These are phyloP conservation scores for Noctua janthe DNA, from an alignment of 2,888 invertebrate species.

Conservation along the genomic window DNA sequence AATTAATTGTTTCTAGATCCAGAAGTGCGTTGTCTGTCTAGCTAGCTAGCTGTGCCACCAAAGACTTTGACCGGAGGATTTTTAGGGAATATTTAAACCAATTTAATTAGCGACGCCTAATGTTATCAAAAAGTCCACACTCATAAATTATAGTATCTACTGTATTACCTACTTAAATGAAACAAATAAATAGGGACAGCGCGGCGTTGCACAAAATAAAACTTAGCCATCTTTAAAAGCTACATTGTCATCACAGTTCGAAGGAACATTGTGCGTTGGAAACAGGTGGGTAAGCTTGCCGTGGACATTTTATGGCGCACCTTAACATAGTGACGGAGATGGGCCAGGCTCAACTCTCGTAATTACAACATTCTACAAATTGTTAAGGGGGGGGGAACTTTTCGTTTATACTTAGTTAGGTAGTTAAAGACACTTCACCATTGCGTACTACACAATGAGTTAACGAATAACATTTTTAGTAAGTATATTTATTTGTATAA, in stretches of 20 bases:
- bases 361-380: constrained; percentile 40
- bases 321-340: not conserved
- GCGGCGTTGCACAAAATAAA: not conserved
- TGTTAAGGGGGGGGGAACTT: constrained; percentile 8
- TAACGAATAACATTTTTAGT: not conserved
- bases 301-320: not conserved
- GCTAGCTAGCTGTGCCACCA: too few relatives aligned
- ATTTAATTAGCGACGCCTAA: too few relatives aligned
- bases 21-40: too few relatives aligned
- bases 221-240: not conserved
- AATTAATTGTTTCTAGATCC: not conserved
- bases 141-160: not conserved
- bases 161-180: not conserved
- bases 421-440: not conserved
- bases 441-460: not conserved
- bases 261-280: too few relatives aligned
- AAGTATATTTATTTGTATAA: too few relatives aligned
- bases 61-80: too few relatives aligned
- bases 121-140: too few relatives aligned
- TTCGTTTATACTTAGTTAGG: not conserved
- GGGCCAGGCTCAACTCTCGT: constrained; percentile 3
- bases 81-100: too few relatives aligned
- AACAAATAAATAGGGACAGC: not conserved
- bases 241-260: not conserved
- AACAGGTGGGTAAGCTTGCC: not conserved